Evolutionary conservation across 1,140 invertebrate genomes (phyloP).

Genomic region (Diploscapter pachys): DNA sequence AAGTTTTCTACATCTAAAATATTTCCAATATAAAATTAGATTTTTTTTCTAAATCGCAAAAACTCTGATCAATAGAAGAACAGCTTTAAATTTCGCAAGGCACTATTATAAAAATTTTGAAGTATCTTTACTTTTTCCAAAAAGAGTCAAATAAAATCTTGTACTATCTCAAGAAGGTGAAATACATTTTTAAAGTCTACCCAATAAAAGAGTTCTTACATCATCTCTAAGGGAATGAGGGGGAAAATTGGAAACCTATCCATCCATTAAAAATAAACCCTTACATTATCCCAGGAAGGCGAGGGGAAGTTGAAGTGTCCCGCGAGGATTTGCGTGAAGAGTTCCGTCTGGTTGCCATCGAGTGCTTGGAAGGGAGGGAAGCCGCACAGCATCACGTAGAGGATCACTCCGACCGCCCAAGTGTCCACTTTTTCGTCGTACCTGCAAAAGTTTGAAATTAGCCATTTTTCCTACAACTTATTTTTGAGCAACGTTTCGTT

Average conservation of each 20-base stretch:
- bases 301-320: constrained; percentile 38
- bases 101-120: too few species aligned
- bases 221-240: too few species aligned
- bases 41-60: background rate
- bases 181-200: too few species aligned
- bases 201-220: too few species aligned
- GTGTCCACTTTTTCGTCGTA: constrained; percentile 77
- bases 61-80: too few species aligned
- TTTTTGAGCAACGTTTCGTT: constrained; percentile 29
- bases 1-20: background rate
- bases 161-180: too few species aligned
- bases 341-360: constrained; percentile 31
- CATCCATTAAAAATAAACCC: background rate
- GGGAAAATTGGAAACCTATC: too few species aligned
- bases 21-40: constrained; percentile 3
- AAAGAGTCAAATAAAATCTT: too few species aligned
- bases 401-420: constrained; percentile 94
- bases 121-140: too few species aligned
- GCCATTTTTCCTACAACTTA: background rate
- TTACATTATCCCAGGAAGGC: constrained; percentile 33
- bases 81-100: too few species aligned
- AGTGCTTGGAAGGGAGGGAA: constrained; percentile 37
- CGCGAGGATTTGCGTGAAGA: constrained; percentile 34
- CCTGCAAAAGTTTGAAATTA: constrained; percentile 5
- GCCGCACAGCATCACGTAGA: constrained; percentile 78